Percentiles rank a stretch among this genome's conserved stretches.
Evolutionary conservation across 1,140 invertebrate species (phyloP).

Genomic region (Drosophila repletoides): DNA sequence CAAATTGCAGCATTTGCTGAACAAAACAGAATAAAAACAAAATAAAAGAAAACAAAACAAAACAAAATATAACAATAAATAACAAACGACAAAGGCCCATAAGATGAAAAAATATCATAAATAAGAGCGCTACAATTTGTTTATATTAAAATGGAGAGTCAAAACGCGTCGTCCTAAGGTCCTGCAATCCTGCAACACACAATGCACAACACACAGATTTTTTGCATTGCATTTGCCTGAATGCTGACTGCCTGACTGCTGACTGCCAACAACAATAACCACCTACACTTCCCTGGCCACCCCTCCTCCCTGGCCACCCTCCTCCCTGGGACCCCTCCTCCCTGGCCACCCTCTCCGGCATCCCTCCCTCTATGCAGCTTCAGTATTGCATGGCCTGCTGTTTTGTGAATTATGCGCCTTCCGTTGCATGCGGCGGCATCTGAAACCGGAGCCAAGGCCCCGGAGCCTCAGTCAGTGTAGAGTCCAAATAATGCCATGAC

Average conservation of each 20-base stretch:
- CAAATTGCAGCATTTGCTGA: slow-evolving; percentile 15
- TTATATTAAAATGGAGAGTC: slow-evolving; percentile 77
- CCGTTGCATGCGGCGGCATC: slow-evolving; percentile 74
- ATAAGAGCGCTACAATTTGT: slow-evolving; percentile 74
- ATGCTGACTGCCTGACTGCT: slow-evolving; percentile 33
- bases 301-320: not conserved
- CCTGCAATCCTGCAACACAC: no score
- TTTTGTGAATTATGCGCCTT: slow-evolving; percentile 79
- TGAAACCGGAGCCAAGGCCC: slow-evolving; percentile 43
- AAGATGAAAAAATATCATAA: slow-evolving; percentile 58
- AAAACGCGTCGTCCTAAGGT: slow-evolving; percentile 59
- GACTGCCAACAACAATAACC: slow-evolving; percentile 36
- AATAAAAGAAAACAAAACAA: no score
- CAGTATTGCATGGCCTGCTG: slow-evolving; percentile 58
- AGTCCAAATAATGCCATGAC: slow-evolving; percentile 71
- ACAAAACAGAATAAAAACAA: not conserved
- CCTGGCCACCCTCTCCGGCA: not conserved
- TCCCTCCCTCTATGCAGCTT: not conserved
- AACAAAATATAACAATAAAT: not conserved
- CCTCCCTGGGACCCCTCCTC: not conserved
- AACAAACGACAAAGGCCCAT: not conserved
- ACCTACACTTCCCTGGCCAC: not conserved
- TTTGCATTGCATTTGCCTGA: slow-evolving; percentile 49
- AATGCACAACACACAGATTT: slow-evolving; percentile 64
- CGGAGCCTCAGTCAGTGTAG: slow-evolving; percentile 28